Conservation (phyloP, 2,888 invertebrate species). For the Corbicula japonica region DNA sequence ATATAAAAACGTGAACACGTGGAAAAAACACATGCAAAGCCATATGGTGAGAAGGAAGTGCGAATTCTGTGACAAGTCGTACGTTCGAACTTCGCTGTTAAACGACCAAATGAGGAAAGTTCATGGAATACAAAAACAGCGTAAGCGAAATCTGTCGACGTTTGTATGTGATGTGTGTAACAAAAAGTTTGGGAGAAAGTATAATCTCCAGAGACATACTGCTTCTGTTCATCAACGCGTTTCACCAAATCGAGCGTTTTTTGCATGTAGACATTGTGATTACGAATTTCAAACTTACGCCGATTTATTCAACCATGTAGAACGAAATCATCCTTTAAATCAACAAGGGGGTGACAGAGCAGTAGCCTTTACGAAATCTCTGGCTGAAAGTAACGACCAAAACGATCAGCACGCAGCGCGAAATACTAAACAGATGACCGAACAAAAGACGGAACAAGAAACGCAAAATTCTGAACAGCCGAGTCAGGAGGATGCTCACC, state of each 20-base stretch:
- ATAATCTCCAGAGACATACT: constrained; percentile 20
- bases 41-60: too few species aligned
- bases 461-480: background rate
- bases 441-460: background rate
- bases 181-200: constrained; percentile 9
- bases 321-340: constrained; percentile 26
- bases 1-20: too few species aligned
- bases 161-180: constrained; percentile 23
- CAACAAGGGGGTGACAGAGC: constrained; percentile 22
- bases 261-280: constrained; percentile 26
- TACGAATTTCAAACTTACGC: constrained; percentile 17
- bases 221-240: background rate
- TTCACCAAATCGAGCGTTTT: background rate
- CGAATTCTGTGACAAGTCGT: too few species aligned
- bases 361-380: too few species aligned
- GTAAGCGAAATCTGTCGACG: background rate
- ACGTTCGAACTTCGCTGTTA: too few species aligned
- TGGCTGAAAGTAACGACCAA: background rate
- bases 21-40: too few species aligned
- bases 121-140: too few species aligned
- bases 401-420: background rate
- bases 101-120: too few species aligned
- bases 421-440: background rate
- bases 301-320: constrained; percentile 21
- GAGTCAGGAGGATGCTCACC: background rate